These are phyloP conservation scores for Coelinius sp. DNA, from an alignment of 2,888 invertebrate genomes.

Conservation along the genomic window DNA sequence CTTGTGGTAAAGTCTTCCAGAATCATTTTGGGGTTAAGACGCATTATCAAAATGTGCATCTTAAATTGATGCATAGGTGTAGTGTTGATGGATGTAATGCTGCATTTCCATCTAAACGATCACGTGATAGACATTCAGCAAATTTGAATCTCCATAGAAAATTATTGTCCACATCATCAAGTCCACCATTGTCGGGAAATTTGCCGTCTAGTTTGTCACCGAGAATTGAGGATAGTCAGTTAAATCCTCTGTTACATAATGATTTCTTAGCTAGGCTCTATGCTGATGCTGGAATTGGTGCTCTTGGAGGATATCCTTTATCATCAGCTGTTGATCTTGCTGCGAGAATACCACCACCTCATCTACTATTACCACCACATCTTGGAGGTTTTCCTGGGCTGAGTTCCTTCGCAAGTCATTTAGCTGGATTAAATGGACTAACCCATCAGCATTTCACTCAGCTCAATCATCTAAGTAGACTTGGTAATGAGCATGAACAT, in stretches of 20 bases:
- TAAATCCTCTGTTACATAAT: conserved; percentile 78
- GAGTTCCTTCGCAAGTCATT: conserved; percentile 68
- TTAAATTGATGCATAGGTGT: conserved; percentile 96
- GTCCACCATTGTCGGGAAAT: conserved; percentile 71
- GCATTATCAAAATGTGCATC: conserved; percentile 95
- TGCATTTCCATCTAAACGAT: conserved; percentile 93
- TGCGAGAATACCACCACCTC: conserved; percentile 72
- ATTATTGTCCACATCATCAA: conserved; percentile 81
- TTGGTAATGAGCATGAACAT: conserved; percentile 56
- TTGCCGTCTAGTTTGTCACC: conserved; percentile 74
- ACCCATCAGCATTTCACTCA: conserved; percentile 69
- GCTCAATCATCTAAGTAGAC: conserved; percentile 59
- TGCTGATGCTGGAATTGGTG: conserved; percentile 75
- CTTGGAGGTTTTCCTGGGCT: conserved; percentile 75
- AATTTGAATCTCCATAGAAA: conserved; percentile 94
- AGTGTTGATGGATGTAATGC: conserved; percentile 95
- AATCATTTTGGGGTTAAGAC: conserved; percentile 94
- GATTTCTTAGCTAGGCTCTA: conserved; percentile 85
- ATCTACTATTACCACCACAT: conserved; percentile 75
- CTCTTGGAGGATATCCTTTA: conserved; percentile 68
- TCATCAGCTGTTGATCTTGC: conserved; percentile 63
- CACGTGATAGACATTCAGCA: conserved; percentile 92
- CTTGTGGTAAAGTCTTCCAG: conserved; percentile 94
- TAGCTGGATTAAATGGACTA: conserved; percentile 69
- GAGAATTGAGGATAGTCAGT: conserved; percentile 71